phyloP scores from a whole-genome alignment of 2,888 invertebrate genomes.

The Drosophila longiperda region DNA sequence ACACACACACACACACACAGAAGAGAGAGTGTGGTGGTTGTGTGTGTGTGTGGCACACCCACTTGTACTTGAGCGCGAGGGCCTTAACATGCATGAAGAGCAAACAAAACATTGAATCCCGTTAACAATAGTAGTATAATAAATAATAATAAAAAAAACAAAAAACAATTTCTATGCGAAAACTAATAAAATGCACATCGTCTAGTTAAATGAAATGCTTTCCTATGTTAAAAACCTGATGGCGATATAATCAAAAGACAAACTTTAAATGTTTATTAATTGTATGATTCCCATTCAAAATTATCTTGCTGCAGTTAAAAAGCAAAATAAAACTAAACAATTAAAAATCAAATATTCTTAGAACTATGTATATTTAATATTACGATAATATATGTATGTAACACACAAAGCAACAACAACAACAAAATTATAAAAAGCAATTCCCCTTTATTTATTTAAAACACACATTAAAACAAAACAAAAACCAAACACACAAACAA shows the following conservation, averaged over 20 bases:
- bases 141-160: constrained; percentile 38
- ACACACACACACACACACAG: constrained; percentile 19
- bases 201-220: constrained; percentile 75
- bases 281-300: constrained; percentile 24
- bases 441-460: constrained; percentile 76
- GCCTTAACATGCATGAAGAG: constrained; percentile 75
- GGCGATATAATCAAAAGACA: constrained; percentile 78
- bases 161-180: constrained; percentile 36
- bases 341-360: constrained; percentile 47
- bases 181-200: constrained; percentile 47
- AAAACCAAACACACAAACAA: constrained; percentile 30
- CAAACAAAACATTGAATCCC: constrained; percentile 44
- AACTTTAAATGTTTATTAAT: constrained; percentile 57
- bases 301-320: constrained; percentile 55
- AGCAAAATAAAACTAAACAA: constrained; percentile 4
- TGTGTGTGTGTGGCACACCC: constrained; percentile 39
- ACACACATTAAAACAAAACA: constrained; percentile 49
- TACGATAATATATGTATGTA: constrained; percentile 51
- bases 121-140: constrained; percentile 63
- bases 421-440: constrained; percentile 63
- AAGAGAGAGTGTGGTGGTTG: background rate
- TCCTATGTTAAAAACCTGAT: constrained; percentile 73
- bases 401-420: constrained; percentile 42
- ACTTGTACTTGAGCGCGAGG: constrained; percentile 76
- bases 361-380: constrained; percentile 74